These are phyloP conservation scores for Dascillus cervinus DNA, from an alignment of 2,888 invertebrate species.

Conservation along the genomic window DNA sequence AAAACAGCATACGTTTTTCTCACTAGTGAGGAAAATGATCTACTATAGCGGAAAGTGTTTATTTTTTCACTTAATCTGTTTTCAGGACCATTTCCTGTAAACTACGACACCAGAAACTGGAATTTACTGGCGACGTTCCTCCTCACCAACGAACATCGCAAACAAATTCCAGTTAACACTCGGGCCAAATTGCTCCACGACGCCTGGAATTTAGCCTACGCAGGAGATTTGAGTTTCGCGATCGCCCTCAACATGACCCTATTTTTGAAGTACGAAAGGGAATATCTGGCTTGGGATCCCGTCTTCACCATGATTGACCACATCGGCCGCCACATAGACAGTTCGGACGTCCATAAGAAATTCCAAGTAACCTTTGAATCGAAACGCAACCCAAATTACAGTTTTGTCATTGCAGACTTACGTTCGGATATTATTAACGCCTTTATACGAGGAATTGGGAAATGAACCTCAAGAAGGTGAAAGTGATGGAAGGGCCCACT, in stretches of 20 bases:
- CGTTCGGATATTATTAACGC: conserved; percentile 58
- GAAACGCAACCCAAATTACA: conserved; percentile 6
- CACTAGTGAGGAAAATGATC: too few species aligned
- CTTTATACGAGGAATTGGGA: conserved; percentile 63
- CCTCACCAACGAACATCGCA: conserved; percentile 46
- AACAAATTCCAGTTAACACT: conserved; percentile 60
- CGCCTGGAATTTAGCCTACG: conserved; percentile 70
- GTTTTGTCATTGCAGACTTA: conserved; percentile 50
- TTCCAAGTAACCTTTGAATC: conserved; percentile 73
- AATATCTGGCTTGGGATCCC: conserved; percentile 75
- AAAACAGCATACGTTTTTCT: too few species aligned
- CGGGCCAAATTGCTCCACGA: conserved; percentile 70
- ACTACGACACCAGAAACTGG: conserved; percentile 75
- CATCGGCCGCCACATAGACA: conserved; percentile 65
- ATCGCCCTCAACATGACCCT: conserved; percentile 73
- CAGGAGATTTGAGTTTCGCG: conserved; percentile 67
- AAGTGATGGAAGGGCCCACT: conserved; percentile 58
- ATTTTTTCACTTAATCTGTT: conserved; percentile 9
- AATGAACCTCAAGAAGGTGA: conserved; percentile 49
- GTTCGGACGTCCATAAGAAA: conserved; percentile 56
- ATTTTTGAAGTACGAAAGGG: conserved; percentile 63
- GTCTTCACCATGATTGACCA: conserved; percentile 79
- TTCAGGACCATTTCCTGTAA: conserved; percentile 72
- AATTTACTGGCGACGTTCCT: conserved; percentile 60
- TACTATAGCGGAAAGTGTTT: too few species aligned